Percentiles rank a stretch among this genome's conserved stretches.
Conservation (phyloP, 1,140 invertebrate genomes). For the Dinothrombium tinctorium region DNA sequence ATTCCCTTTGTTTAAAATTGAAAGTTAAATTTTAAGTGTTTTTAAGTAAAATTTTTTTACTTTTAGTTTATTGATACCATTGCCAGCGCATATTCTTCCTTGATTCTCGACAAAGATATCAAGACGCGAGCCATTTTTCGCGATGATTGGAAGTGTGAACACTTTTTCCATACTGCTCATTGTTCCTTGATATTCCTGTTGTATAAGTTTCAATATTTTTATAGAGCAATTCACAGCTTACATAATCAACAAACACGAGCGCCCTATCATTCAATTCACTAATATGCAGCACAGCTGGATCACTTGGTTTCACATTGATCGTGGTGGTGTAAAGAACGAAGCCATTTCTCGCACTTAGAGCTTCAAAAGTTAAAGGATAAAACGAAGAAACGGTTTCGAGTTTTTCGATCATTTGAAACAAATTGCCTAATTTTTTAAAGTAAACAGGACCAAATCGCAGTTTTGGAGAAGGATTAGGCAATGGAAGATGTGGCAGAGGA, state of each 20-base stretch:
- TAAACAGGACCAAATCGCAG: no score
- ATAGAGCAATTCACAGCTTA: conserved; percentile 11
- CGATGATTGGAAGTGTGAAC: conserved; percentile 27
- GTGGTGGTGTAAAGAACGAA: conserved; percentile 43
- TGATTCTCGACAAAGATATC: conserved; percentile 20
- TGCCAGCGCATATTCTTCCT: conserved; percentile 13
- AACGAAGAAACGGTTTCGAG: no score
- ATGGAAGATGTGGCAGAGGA: no score
- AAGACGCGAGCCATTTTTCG: conserved; percentile 28
- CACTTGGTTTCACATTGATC: conserved; percentile 25
- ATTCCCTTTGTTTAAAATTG: no score
- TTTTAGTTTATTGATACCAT: conserved; percentile 19
- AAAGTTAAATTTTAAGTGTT: no score
- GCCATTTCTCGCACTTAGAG: conserved; percentile 23
- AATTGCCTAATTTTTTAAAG: no score
- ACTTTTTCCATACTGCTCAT: conserved; percentile 32
- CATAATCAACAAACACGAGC: conserved; percentile 42
- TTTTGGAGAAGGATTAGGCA: no score
- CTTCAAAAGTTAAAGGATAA: conserved; percentile 9
- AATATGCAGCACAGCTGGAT: conserved; percentile 31
- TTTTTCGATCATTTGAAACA: no score
- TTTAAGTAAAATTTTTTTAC: no score
- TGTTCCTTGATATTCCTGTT: conserved; percentile 22
- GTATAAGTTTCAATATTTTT: neutral
- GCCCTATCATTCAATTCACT: conserved; percentile 39